These are phyloP conservation scores for Halcyon chelicuti DNA, from an alignment of 2,797 vertebrate species.

Conservation along the genomic window DNA sequence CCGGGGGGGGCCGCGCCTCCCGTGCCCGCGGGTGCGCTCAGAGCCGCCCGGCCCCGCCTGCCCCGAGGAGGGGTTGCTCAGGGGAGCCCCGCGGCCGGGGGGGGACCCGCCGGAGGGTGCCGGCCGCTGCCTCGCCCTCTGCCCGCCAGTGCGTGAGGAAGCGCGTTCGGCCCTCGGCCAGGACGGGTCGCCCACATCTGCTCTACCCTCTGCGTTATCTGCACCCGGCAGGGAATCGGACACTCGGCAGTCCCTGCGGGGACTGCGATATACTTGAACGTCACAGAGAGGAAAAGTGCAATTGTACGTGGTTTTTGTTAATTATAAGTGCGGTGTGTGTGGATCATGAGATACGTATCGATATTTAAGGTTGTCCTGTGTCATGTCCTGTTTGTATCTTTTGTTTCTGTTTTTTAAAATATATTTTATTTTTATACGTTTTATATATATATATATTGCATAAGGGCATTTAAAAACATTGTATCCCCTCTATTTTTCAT, in stretches of 20 bases:
- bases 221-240: conserved; percentile 68
- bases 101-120: not conserved
- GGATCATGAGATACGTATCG: conserved; percentile 52
- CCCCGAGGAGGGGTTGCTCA: not conserved
- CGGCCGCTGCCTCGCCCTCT: not conserved
- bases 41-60: not conserved
- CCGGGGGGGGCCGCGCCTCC: not conserved
- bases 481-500: conserved; percentile 77
- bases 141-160: not conserved
- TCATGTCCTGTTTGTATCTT: conserved; percentile 66
- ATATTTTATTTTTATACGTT: conserved; percentile 85
- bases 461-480: conserved; percentile 83
- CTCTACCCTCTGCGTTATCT: conserved; percentile 48
- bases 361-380: conserved; percentile 82
- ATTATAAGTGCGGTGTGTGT: conserved; percentile 73
- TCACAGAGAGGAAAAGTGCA: conserved; percentile 84
- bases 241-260: conserved; percentile 57
- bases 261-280: conserved; percentile 82
- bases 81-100: not conserved
- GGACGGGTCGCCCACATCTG: not conserved
- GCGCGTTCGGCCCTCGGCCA: not conserved
- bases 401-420: not conserved
- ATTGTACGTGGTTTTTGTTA: conserved; percentile 76
- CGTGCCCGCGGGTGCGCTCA: not conserved
- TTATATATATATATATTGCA: conserved; percentile 69